Percentiles rank a stretch among this genome's conserved stretches.
Conservation (phyloP, 2,113 vertebrate species). For the Leptocoma aspasia region DNA sequence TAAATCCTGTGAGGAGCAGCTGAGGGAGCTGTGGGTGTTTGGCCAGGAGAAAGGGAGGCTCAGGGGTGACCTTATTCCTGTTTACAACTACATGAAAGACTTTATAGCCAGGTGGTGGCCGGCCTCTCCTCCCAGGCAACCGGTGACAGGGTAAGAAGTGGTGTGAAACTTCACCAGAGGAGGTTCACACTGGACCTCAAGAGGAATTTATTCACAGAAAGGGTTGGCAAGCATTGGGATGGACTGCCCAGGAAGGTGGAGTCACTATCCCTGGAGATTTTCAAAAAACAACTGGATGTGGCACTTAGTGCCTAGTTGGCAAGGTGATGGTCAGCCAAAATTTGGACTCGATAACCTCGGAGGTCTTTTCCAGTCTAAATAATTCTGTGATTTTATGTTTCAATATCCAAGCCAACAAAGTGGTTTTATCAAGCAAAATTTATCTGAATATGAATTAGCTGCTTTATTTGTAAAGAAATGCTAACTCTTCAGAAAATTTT, state of each 20-base stretch:
- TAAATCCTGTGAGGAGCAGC: background rate
- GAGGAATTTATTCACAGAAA: background rate
- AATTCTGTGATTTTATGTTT: background rate
- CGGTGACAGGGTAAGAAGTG: background rate
- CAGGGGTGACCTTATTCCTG: too few relatives aligned
- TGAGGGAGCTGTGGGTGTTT: background rate
- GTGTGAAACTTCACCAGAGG: background rate
- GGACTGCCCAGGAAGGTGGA: background rate
- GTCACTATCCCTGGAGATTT: too few relatives aligned
- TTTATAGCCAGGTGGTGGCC: rapidly evolving
- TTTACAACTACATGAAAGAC: background rate
- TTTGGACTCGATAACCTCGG: background rate
- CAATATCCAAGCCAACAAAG: background rate
- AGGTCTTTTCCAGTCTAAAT: background rate
- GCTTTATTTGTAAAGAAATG: background rate
- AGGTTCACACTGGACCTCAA: too few relatives aligned
- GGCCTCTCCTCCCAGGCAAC: background rate
- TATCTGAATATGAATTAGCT: background rate
- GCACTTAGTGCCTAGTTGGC: background rate
- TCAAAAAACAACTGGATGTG: background rate
- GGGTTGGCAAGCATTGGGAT: too few relatives aligned
- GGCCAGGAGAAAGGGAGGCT: background rate
- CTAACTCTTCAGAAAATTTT: background rate
- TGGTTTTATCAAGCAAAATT: background rate
- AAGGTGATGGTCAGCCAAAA: background rate